Base-by-base conservation (phyloP, 2,888 invertebrate species). In the Hypomecis atomaria region DNA sequence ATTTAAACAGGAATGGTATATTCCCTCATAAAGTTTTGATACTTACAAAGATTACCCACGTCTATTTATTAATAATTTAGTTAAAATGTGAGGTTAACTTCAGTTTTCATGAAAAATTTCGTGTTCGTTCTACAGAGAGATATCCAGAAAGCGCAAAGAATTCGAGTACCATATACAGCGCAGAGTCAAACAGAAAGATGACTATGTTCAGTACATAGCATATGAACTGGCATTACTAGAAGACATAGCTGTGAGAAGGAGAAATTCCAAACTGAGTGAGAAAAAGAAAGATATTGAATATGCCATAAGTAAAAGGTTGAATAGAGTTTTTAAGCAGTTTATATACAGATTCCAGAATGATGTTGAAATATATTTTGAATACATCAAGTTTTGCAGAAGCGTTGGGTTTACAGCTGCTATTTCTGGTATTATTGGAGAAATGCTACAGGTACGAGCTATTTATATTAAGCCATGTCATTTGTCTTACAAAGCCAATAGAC, bases 331-430 rank as follows among this genome's bases (percentile, higher is more conserved):
- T 79, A 95, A 95, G 79, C 95, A 95, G 73, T 95, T 95, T 23
- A 92, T 96, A 59, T 90, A 92, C 40, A 93, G 94, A 69, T 97
- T 96, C 78, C 94, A 96, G 75, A 94, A 95, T 77, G 96, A 97
- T 78, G 86, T 96, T 44, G 94, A 95, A 70, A 91, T 97, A 61
- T 97, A 96, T 95, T 93, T 96, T 75, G 95, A 96, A 48, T 96
- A 96, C 77, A 95, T 98, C 58, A 96, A 96, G 76, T 98, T 97
- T 82, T 96, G 96, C 76, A 95, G 94, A 75, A 94, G 94, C 81
- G 94, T 95, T 36, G 92, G 94, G 6, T 94, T 93, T 72, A 84
- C 90, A 34, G 81, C 89, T 57, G 93, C 94, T 52, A 92, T 94
- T 13, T 92, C 94, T 7, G 89, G 92, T 11, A 93, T 94, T 57